Evolutionary conservation across 1,140 invertebrate species (phyloP).

Genomic region (Alviniconcha marisindica): DNA sequence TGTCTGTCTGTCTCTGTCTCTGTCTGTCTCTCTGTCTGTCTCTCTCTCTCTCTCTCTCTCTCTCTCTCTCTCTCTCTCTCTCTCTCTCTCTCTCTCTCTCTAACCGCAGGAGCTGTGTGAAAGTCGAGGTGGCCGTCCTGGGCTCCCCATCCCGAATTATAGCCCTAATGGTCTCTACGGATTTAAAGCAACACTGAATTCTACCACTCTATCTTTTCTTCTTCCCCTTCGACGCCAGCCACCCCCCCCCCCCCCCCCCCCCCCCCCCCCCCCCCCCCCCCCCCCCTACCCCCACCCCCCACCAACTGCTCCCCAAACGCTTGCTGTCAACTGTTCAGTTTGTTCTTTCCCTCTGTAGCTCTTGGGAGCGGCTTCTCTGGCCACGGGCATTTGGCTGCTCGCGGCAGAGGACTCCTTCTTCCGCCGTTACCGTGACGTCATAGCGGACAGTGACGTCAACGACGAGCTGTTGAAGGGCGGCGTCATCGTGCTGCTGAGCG

Average conservation of each 20-base stretch:
- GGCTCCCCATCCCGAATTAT: neutral
- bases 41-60: neutral
- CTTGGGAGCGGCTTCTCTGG: neutral
- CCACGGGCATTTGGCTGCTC: slow-evolving; percentile 9
- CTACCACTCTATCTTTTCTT: no score
- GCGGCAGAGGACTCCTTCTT: neutral
- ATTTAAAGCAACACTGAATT: no score
- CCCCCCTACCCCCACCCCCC: neutral
- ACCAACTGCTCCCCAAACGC: no score
- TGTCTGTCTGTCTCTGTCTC: neutral
- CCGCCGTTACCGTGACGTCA: slow-evolving; percentile 7
- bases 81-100: no score
- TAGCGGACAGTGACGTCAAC: slow-evolving; percentile 3
- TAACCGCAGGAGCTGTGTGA: no score
- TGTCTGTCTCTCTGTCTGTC: neutral
- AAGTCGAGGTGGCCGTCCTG: neutral
- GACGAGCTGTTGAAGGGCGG: neutral
- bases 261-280: neutral
- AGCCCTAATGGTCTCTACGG: neutral
- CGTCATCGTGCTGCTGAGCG: neutral
- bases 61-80: neutral
- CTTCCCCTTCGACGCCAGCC: neutral
- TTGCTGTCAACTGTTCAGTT: no score
- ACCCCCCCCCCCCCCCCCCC: neutral
- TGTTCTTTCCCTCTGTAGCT: neutral